These are phyloP conservation scores for Gephyroberyx darwinii DNA, from an alignment of 2,797 vertebrate species.

Conservation along the genomic window DNA sequence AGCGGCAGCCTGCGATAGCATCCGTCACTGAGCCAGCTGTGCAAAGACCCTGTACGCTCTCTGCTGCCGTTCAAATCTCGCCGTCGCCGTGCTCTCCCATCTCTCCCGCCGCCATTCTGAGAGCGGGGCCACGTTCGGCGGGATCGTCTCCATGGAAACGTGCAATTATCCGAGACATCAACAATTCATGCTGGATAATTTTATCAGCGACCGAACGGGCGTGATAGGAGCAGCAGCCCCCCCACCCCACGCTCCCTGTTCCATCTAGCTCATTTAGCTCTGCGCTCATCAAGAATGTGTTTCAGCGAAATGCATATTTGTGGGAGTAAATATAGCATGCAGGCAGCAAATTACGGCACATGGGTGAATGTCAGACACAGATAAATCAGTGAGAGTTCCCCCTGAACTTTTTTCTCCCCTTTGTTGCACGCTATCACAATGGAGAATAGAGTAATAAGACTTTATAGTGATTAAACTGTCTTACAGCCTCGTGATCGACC, in stretches of 20 bases:
- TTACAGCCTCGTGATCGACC: constrained; percentile 33
- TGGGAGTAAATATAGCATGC: constrained; percentile 52
- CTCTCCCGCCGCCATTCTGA: constrained; percentile 45
- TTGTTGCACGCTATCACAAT: background rate
- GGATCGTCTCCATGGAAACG: constrained; percentile 72
- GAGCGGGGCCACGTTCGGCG: constrained; percentile 49
- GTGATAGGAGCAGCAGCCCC: constrained; percentile 8
- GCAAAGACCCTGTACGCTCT: constrained; percentile 39
- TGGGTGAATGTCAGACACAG: constrained; percentile 17
- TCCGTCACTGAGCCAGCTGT: constrained; percentile 41
- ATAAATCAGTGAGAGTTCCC: constrained; percentile 31
- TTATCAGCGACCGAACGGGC: constrained; percentile 55
- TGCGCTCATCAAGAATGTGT: constrained; percentile 33
- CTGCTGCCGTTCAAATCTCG: constrained; percentile 44
- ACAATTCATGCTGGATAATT: constrained; percentile 77
- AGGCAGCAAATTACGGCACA: constrained; percentile 35
- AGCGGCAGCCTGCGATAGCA: constrained; percentile 9
- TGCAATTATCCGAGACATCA: constrained; percentile 76
- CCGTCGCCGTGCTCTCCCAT: constrained; percentile 26
- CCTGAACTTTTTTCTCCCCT: constrained; percentile 13
- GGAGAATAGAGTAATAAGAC: constrained; percentile 21
- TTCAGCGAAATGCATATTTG: constrained; percentile 30
- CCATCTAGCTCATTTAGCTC: constrained; percentile 44
- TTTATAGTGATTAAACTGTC: constrained; percentile 42
- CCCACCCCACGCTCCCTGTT: constrained; percentile 3